Evolutionary conservation across 2,797 vertebrate genomes (phyloP), one percentile per base, ranked within the genome.

Genomic region (Myotis myotis): DNA sequence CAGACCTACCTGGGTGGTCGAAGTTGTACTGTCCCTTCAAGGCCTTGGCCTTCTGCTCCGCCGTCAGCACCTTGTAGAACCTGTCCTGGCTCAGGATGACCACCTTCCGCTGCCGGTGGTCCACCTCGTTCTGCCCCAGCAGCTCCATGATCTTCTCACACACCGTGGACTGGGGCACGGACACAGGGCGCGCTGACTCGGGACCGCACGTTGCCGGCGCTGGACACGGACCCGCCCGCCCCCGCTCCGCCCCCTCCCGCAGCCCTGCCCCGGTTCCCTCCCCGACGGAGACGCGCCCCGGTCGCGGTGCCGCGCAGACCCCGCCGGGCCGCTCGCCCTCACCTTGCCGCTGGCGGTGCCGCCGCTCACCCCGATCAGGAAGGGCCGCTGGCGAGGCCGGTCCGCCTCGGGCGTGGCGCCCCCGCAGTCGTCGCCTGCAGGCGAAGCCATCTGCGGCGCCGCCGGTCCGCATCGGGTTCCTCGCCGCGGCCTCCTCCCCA

Each of bases 131-230:
- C 98, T 99, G 99, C 4, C 99, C 99, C 98, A 99, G 98, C 41
- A 99, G 98, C 98, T 99, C 99, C 99, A 99, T 99, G 97, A 99
- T 99, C 98, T 99, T 99, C 97, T 99, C 99, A n/a, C 99, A 99
- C 44, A 99, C 99, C 19, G 99, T 99, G 23, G 99, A 99, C 99
- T 99, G 97, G 71, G 88, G 68, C 85, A 70, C 44, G 85, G 44
- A 94, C 17, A 30, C 7, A 60, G 28, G 80, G 19, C 55, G 30
- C 16, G 41, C 28, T 16, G 28, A 20, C 10, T n/a, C 62, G 53
- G 51, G 4, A 17, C 49, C 60, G 57, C 60, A 4, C 57, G 11
- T 11, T 4, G 23, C 51, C 51, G 19, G 51, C 51, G 17, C 51
- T 15, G 47, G 49, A 16, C 49, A 4, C 49, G 4, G 49, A 15